Conservation (phyloP, 2,113 vertebrate species). For the Chloropsis cyanopogon region DNA sequence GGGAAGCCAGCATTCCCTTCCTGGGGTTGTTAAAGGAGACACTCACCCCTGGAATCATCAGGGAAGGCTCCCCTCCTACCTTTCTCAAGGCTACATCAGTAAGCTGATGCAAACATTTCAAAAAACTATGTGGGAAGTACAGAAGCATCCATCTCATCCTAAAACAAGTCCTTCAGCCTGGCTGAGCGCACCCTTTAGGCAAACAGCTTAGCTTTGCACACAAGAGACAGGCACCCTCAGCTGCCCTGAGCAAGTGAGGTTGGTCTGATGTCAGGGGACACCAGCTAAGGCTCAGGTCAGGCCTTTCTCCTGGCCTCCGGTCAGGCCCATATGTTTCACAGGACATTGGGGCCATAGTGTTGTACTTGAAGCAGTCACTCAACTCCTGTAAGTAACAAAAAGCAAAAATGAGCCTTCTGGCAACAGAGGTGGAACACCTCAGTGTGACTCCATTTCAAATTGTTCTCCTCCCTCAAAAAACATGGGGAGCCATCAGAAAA, state of each 20-base stretch:
- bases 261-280: not conserved
- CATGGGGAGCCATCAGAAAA: not conserved
- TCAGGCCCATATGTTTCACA: not conserved
- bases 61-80: not conserved
- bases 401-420: not conserved
- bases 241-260: not conserved
- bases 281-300: not conserved
- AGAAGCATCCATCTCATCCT: not conserved
- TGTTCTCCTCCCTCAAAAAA: not conserved
- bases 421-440: not conserved
- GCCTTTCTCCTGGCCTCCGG: not conserved
- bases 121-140: not conserved
- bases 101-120: not conserved
- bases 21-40: not conserved
- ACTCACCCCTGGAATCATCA: not conserved
- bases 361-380: not conserved
- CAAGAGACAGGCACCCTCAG: not conserved
- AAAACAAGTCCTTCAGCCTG: not conserved
- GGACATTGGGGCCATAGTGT: fast-evolving
- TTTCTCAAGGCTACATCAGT: not conserved
- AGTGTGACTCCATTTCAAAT: not conserved
- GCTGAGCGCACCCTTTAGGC: not conserved
- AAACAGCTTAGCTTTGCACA: not conserved
- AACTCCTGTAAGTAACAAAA: not conserved
- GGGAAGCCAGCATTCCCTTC: not conserved